A percentile compares a stretch with the other conserved stretches of the same genome.
Conservation (phyloP, 2,888 invertebrate species). For the Frankliniella fusca region DNA sequence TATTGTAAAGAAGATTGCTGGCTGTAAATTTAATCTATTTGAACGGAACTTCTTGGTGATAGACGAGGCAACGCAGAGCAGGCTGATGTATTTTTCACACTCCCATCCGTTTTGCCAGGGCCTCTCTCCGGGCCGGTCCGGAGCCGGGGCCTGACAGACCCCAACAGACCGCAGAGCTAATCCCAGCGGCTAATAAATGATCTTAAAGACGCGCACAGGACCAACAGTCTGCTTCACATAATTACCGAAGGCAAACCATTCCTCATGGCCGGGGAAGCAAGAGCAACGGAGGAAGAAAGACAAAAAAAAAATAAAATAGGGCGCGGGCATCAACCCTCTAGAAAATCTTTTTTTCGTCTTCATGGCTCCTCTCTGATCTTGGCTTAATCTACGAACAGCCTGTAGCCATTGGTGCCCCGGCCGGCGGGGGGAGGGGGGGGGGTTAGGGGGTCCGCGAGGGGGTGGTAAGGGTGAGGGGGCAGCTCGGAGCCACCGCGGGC, state of each 20-base stretch:
- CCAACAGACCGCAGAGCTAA: not conserved
- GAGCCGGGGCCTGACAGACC: not conserved
- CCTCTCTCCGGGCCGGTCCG: not conserved
- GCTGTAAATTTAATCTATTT: too few relatives aligned
- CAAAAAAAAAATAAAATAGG: not conserved
- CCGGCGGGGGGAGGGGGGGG: too few relatives aligned
- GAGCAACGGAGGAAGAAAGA: not conserved
- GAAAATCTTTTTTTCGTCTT: too few relatives aligned
- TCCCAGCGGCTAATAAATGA: constrained; percentile 20
- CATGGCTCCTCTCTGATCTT: not conserved
- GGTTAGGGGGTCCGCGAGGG: too few relatives aligned
- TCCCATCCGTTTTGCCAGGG: not conserved
- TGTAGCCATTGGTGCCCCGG: too few relatives aligned
- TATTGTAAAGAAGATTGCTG: too few relatives aligned
- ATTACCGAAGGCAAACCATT: constrained; percentile 9
- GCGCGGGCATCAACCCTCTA: not conserved
- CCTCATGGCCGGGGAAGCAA: not conserved
- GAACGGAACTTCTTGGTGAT: too few relatives aligned
- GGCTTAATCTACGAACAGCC: not conserved
- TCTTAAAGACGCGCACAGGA: not conserved
- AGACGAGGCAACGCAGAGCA: too few relatives aligned
- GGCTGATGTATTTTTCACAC: too few relatives aligned
- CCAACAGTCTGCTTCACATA: constrained; percentile 5
- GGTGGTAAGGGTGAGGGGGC: too few relatives aligned
- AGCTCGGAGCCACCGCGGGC: too few relatives aligned